Conservation (phyloP, 2,888 invertebrate genomes). For the Limnephilus lunatus region DNA sequence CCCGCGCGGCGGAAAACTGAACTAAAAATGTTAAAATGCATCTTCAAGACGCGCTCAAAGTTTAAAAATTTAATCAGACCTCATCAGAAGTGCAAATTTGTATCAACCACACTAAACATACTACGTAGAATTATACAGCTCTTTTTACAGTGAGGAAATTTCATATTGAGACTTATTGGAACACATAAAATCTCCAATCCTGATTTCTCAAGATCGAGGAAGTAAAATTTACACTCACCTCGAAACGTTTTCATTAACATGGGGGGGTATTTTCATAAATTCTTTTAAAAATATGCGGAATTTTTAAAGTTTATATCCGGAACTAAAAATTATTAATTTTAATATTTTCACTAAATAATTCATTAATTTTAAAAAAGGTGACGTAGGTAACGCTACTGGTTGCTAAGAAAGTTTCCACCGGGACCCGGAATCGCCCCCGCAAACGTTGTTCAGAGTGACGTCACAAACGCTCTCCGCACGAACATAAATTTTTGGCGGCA, state of each 20-base stretch:
- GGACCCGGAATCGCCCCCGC: too few relatives aligned
- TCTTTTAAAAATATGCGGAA: too few relatives aligned
- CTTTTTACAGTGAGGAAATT: not conserved
- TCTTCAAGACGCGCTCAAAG: not conserved
- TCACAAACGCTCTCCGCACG: too few relatives aligned
- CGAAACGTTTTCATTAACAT: not conserved
- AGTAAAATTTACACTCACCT: not conserved
- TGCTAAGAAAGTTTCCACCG: too few relatives aligned
- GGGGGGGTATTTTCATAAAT: too few relatives aligned
- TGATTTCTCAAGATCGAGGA: not conserved
- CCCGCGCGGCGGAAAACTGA: not conserved
- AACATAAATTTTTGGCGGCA: too few relatives aligned
- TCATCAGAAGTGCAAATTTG: not conserved
- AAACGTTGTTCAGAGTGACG: too few relatives aligned
- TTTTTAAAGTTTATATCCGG: too few relatives aligned
- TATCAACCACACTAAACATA: not conserved
- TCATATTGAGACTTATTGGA: conserved; percentile 2
- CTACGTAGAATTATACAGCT: not conserved
- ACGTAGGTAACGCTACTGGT: too few relatives aligned
- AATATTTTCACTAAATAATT: too few relatives aligned
- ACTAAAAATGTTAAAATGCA: conserved; percentile 30
- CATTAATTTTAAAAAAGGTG: too few relatives aligned
- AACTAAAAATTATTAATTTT: too few relatives aligned
- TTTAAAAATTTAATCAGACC: not conserved
- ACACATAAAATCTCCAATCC: not conserved